These are phyloP conservation scores for Carposina sasakii DNA, from an alignment of 1,140 invertebrate species.

Conservation along the genomic window DNA sequence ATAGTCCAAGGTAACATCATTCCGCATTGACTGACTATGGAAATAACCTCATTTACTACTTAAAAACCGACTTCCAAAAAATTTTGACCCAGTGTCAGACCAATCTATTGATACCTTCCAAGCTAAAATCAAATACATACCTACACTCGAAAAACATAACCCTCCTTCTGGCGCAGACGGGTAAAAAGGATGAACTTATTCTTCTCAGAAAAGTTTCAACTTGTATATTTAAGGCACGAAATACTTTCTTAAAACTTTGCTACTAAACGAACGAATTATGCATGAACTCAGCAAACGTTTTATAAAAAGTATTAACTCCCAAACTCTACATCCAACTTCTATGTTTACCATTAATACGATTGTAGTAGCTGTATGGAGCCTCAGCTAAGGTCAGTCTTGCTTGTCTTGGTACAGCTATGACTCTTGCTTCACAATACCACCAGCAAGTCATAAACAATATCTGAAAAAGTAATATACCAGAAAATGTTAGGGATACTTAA, in stretches of 20 bases:
- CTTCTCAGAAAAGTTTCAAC: background rate
- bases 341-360: conserved; percentile 40
- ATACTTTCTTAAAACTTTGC: background rate
- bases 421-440: background rate
- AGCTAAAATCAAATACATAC: too few species aligned
- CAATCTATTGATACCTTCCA: too few species aligned
- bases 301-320: background rate
- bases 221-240: background rate
- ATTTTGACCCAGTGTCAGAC: too few species aligned
- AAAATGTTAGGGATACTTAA: too few species aligned
- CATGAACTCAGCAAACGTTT: background rate
- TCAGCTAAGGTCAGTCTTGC: conserved; percentile 41
- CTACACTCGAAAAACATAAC: too few species aligned
- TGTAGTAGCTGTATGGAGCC: conserved; percentile 37
- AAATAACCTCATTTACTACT: too few species aligned
- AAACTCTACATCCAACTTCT: too few species aligned
- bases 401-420: conserved; percentile 24
- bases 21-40: too few species aligned
- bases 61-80: too few species aligned
- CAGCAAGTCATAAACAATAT: too few species aligned
- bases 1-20: background rate
- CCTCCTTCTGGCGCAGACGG: too few species aligned
- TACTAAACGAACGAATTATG: background rate
- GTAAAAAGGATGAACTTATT: background rate
- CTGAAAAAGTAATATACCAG: too few species aligned